Percentiles rank a stretch among this genome's conserved stretches.
Evolutionary conservation across 2,113 vertebrate species (phyloP).

Genomic region (Oncorhynchus mykiss): DNA sequence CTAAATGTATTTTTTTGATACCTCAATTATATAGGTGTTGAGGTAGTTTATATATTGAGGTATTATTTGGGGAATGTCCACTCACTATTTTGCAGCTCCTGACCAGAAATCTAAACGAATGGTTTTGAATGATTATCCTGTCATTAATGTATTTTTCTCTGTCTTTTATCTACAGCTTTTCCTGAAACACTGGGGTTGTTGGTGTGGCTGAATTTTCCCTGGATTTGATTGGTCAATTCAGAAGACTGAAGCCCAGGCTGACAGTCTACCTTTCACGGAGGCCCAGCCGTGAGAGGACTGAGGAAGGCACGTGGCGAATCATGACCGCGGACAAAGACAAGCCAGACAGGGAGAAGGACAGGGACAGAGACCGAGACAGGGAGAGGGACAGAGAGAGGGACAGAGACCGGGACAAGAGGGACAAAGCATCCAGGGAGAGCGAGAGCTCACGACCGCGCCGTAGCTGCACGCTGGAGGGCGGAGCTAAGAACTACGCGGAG

Average conservation of each 20-base stretch:
- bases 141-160: conserved; percentile 34
- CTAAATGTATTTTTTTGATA: no score
- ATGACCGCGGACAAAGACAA: conserved; percentile 99
- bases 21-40: no score
- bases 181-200: conserved; percentile 91
- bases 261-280: conserved; percentile 99
- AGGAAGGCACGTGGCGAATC: conserved; percentile 99
- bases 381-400: conserved; percentile 90
- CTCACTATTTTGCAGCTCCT: no score
- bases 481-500: conserved; percentile 95
- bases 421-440: conserved; percentile 79
- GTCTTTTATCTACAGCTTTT: conserved; percentile 73
- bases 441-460: conserved; percentile 90
- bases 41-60: no score
- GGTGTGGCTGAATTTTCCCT: conserved; percentile 99
- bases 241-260: conserved; percentile 99
- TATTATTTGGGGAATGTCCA: no score
- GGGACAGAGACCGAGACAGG: conserved; percentile 88
- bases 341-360: conserved; percentile 86
- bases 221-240: conserved; percentile 99
- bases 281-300: conserved; percentile 99
- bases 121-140: conserved; percentile 18
- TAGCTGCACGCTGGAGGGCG: conserved; percentile 95
- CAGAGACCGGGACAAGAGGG: conserved; percentile 84
- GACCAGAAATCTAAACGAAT: no score